Conservation (phyloP, 1,140 invertebrate species). For the Gryon sp. region DNA sequence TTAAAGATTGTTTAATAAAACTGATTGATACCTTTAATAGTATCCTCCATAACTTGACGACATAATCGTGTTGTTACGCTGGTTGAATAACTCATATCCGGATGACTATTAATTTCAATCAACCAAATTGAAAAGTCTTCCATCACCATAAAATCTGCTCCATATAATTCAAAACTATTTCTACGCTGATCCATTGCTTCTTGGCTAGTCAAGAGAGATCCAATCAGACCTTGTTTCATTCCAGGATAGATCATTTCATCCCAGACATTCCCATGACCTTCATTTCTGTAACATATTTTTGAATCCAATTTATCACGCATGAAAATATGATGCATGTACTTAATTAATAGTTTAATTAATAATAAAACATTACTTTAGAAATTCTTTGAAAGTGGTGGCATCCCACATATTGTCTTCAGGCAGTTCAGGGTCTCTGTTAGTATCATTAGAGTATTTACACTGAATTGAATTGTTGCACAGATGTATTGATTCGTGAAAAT, state of each 20-base stretch:
- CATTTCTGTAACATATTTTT: conserved; percentile 70
- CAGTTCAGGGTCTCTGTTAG: conserved; percentile 85
- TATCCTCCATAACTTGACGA: conserved; percentile 92
- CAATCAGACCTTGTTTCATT: conserved; percentile 93
- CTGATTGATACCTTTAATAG: conserved; percentile 88
- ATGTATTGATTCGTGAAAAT: conserved; percentile 96
- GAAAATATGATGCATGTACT: too few species aligned
- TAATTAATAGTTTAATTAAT: too few species aligned
- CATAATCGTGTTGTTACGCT: conserved; percentile 93
- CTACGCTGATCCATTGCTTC: conserved; percentile 91
- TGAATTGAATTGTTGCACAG: conserved; percentile 96
- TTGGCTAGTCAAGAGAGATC: conserved; percentile 91
- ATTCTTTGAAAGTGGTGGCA: conserved; percentile 75
- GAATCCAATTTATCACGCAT: too few species aligned
- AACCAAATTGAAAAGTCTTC: conserved; percentile 95
- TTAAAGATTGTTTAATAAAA: neutral
- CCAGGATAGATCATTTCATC: conserved; percentile 91
- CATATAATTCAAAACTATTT: conserved; percentile 95
- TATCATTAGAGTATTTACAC: conserved; percentile 91
- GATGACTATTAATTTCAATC: conserved; percentile 96
- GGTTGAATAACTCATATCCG: conserved; percentile 93
- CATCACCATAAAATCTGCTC: conserved; percentile 95
- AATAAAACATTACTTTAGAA: conserved; percentile 71
- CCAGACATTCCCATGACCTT: conserved; percentile 87
- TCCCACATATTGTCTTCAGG: conserved; percentile 85